These are phyloP conservation scores for Cyprinodon tularosa DNA, from an alignment of 2,113 vertebrate species.

Conservation along the genomic window DNA sequence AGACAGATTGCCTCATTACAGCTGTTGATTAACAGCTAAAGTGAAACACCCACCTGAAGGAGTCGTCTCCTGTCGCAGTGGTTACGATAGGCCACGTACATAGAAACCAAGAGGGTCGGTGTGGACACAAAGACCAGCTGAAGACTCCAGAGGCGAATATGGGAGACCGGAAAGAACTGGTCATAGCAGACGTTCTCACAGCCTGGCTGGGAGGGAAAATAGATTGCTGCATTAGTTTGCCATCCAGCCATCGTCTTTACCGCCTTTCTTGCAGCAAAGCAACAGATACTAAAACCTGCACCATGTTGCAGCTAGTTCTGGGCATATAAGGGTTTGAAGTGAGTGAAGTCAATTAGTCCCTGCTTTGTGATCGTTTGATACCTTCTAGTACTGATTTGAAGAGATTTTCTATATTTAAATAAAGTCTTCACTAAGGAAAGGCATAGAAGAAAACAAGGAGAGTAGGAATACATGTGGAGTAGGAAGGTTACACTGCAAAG, in stretches of 20 bases:
- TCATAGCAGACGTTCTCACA: slow-evolving; percentile 95
- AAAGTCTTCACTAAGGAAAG: not conserved
- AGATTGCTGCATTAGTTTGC: too few species aligned
- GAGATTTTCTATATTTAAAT: too few species aligned
- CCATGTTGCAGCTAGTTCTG: not conserved
- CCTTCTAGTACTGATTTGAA: too few species aligned
- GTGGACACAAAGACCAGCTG: slow-evolving; percentile 94
- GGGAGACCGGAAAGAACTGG: slow-evolving; percentile 92
- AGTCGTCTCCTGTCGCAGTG: slow-evolving; percentile 64
- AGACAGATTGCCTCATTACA: too few species aligned
- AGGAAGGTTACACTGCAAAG: too few species aligned
- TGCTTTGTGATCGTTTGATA: not conserved
- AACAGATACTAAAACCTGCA: not conserved
- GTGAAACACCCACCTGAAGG: slow-evolving; percentile 47
- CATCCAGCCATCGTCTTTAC: too few species aligned
- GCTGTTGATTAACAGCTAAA: not conserved
- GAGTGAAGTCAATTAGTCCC: not conserved
- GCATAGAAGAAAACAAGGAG: not conserved
- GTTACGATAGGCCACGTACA: slow-evolving; percentile 74
- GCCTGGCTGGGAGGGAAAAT: slow-evolving; percentile 75
- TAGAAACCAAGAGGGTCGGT: slow-evolving; percentile 78
- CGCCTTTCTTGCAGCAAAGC: too few species aligned
- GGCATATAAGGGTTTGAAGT: not conserved
- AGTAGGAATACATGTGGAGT: not conserved
- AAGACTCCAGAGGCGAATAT: slow-evolving; percentile 93